Percentiles rank a stretch among this genome's conserved stretches.
These are phyloP conservation scores for Gallinago undulata DNA, from an alignment of 2,113 vertebrate genomes.

Conservation along the genomic window DNA sequence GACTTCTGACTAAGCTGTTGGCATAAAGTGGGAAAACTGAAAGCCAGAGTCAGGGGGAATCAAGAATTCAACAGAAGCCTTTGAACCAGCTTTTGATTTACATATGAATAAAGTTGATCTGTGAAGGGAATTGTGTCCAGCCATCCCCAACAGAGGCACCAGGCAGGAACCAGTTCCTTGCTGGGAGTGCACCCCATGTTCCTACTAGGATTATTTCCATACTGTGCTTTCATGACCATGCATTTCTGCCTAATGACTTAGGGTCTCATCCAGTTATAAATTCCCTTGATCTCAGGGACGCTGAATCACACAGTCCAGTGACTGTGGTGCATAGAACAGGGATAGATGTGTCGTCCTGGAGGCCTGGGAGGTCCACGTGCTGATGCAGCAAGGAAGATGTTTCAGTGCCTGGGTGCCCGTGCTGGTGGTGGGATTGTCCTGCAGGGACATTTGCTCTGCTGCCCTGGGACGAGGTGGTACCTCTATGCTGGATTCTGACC, in stretches of 20 bases:
- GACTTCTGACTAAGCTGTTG: conserved; percentile 49
- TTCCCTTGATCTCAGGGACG: neutral
- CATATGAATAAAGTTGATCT: conserved; percentile 34
- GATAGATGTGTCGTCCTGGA: rapidly evolving
- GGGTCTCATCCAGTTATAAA: neutral
- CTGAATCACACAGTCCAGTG: neutral
- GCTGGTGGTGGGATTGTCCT: neutral
- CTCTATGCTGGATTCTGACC: neutral
- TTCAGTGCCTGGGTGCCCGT: rapidly evolving
- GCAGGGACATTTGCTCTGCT: neutral
- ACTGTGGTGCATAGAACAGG: neutral
- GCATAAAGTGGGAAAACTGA: conserved; percentile 18
- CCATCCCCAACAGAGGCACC: neutral
- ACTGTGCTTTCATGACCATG: neutral
- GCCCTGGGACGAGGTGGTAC: rapidly evolving
- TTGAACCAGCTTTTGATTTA: conserved; percentile 51
- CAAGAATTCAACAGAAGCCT: conserved; percentile 49
- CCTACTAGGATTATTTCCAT: neutral
- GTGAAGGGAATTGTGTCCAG: conserved; percentile 27
- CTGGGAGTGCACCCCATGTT: neutral
- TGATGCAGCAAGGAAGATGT: neutral
- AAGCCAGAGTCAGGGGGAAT: conserved; percentile 47
- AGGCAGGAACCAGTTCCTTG: neutral
- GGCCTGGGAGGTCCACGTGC: neutral
- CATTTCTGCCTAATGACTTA: neutral